Percentiles rank a stretch among this genome's conserved stretches.
These are phyloP conservation scores for Calliopsis andreniformis DNA, from an alignment of 1,140 invertebrate species.

Conservation along the genomic window DNA sequence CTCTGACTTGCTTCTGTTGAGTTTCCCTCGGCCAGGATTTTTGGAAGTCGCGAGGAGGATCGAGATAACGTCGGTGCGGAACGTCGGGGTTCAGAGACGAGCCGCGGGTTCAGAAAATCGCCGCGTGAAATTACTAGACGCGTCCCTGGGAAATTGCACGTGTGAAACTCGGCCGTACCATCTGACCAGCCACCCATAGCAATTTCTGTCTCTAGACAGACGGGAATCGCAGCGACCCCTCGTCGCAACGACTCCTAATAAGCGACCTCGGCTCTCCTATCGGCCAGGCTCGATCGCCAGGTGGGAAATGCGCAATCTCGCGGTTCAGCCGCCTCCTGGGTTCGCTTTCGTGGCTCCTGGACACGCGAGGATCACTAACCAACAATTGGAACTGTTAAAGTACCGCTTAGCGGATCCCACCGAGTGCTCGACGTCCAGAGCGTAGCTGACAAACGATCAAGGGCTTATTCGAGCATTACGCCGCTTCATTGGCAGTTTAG, in stretches of 20 bases:
- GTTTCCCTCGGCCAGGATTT: background rate
- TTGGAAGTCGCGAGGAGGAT: background rate
- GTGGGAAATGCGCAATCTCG: conserved; percentile 14
- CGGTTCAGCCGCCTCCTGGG: background rate
- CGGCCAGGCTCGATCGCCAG: background rate
- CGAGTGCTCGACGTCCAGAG: background rate
- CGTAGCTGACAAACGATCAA: background rate
- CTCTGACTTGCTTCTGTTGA: background rate
- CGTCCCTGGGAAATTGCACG: background rate
- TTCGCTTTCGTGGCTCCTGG: background rate
- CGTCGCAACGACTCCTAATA: background rate
- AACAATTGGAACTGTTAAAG: background rate
- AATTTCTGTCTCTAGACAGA: background rate
- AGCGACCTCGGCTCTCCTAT: background rate
- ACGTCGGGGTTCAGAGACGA: no score
- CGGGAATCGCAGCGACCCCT: background rate
- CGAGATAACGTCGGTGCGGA: no score
- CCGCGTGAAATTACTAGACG: background rate
- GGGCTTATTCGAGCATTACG: conserved; percentile 25
- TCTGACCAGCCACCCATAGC: background rate
- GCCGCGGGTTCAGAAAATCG: background rate
- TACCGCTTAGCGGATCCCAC: background rate
- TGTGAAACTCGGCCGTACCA: background rate
- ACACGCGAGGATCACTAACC: conserved; percentile 21
- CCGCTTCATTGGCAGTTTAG: conserved; percentile 38